Evolutionary conservation across 1,140 invertebrate genomes (phyloP).

Genomic region (Drosophila nebulosa): DNA sequence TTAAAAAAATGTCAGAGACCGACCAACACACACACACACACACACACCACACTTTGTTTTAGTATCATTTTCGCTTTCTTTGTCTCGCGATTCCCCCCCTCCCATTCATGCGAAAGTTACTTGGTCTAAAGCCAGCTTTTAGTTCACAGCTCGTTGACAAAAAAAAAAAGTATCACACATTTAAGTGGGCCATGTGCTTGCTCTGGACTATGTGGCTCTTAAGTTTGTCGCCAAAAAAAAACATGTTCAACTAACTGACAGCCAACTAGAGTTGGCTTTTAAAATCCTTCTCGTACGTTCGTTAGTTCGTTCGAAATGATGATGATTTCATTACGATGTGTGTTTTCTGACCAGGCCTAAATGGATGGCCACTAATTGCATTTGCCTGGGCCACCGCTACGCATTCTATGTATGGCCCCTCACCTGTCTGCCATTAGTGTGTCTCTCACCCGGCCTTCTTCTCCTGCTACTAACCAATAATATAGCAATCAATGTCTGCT

Average conservation of each 20-base stretch:
- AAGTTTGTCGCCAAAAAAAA: slow-evolving; percentile 1
- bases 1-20: neutral
- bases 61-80: neutral
- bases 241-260: slow-evolving; percentile 15
- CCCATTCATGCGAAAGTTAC: neutral
- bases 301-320: neutral
- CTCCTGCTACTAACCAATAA: slow-evolving; percentile 52
- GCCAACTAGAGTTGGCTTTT: slow-evolving; percentile 19
- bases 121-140: neutral
- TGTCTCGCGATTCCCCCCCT: too few relatives aligned
- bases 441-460: slow-evolving; percentile 39
- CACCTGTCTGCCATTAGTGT: slow-evolving; percentile 60
- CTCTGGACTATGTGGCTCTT: too few relatives aligned
- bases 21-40: neutral
- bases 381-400: slow-evolving; percentile 48
- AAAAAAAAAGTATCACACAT: neutral
- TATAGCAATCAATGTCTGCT: slow-evolving; percentile 65
- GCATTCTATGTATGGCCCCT: slow-evolving; percentile 27
- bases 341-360: slow-evolving; percentile 17
- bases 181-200: slow-evolving; percentile 5
- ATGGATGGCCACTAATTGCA: slow-evolving; percentile 64
- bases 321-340: slow-evolving; percentile 26
- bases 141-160: neutral
- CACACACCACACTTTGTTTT: slow-evolving; percentile 1
- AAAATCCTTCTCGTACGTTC: slow-evolving; percentile 10